Conservation (phyloP, 2,113 vertebrate species). For the Eira barbara region DNA sequence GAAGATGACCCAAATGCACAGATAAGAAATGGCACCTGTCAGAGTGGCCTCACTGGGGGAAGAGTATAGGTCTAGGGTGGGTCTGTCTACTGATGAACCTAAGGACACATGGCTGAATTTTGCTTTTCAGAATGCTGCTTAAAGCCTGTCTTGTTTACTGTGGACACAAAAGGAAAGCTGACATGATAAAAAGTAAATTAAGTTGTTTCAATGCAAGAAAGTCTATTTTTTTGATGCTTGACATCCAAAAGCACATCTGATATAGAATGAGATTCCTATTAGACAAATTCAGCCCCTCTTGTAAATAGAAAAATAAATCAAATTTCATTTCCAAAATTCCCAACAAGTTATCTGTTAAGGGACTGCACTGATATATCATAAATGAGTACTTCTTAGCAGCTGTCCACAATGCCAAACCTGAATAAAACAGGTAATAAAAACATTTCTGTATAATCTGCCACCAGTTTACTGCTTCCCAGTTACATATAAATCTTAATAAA, state of each 20-base stretch:
- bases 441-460: not conserved
- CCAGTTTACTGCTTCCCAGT: not conserved
- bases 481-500: not conserved
- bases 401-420: not conserved
- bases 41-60: not conserved
- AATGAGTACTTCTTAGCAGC: not conserved
- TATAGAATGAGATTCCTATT: not conserved
- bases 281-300: not conserved
- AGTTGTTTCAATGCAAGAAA: not conserved
- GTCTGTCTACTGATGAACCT: rapidly evolving
- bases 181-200: not conserved
- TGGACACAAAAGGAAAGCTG: not conserved
- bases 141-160: not conserved
- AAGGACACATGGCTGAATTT: not conserved
- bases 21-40: not conserved
- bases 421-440: not conserved
- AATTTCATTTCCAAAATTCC: not conserved
- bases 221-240: not conserved
- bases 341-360: not conserved
- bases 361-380: not conserved
- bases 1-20: not conserved
- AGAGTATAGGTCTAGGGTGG: rapidly evolving
- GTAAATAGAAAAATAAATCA: not conserved
- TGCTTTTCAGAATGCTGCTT: not conserved
- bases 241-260: not conserved